Evolutionary conservation across 2,113 vertebrate genomes (phyloP), one percentile per base, ranked within the genome.

Genomic region (Poecile atricapillus): DNA sequence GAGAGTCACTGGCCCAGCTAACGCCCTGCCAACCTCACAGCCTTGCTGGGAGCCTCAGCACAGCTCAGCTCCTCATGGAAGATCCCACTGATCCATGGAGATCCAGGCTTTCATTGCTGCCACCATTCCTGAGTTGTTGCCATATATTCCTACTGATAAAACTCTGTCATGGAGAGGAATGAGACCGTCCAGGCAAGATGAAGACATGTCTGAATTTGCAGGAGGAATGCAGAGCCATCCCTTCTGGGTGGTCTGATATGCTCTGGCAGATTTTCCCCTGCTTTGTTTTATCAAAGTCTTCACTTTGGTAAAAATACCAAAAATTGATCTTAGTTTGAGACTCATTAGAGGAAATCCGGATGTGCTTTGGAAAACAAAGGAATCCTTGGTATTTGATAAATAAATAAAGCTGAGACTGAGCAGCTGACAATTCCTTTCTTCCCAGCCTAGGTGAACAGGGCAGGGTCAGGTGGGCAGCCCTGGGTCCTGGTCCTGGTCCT

Each of bases 401-500:
- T 1, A 2, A 49, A 10, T 12, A 2, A 25, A 64, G 25, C 5
- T 23, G 39, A 33, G 35, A 15, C 16, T 5, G 16, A 49, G n/a
- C 43, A 23, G 60, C 1, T 25, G 52, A 22, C 18, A 15, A 0
- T 28, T 11, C 1, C 10, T 55, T 79, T 39, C 14, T 30, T 31
- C 20, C 30, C 2, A 8, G 46, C 13, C 55, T 1, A 0, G 1
- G 20, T 9, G 77, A 25, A 2, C 10, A 15, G 15, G 6, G 5
- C 9, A 3, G 50, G 44, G 43, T 1, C 3, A 2, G 2, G 13
- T 1, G 75, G 19, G 27, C 75, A 16, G 41, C 41, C 41, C 41
- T 43, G 37, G 37, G 37, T 39, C 37, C 37, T 39, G 37, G 10
- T 39, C 37, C 37, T 39, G 37, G 10, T 39, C 37, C 37, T 10